These are phyloP conservation scores for Hemicentrotus pulcherrimus DNA, from an alignment of 35 echinoderm and acorn worm genomes.

Conservation along the genomic window DNA sequence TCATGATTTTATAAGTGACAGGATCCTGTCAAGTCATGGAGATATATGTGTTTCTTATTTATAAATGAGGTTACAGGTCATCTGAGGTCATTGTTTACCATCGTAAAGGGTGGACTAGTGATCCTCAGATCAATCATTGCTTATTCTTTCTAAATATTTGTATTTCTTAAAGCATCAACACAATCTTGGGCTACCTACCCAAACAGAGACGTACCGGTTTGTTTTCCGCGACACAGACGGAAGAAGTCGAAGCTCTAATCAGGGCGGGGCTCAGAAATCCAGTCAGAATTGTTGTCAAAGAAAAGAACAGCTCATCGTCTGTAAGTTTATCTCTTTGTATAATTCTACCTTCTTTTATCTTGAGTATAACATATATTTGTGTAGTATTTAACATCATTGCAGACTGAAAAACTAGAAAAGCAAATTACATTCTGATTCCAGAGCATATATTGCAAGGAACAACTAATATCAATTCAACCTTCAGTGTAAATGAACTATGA, in stretches of 20 bases:
- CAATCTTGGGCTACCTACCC: constrained; percentile 86
- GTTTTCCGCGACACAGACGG: constrained; percentile 97
- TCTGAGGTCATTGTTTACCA: no score
- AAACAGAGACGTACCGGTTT: constrained; percentile 94
- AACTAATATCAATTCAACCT: no score
- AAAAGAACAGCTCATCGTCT: constrained; percentile 70
- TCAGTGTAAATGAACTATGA: no score
- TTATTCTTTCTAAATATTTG: neutral
- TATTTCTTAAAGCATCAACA: constrained; percentile 78
- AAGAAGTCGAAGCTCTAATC: constrained; percentile 89
- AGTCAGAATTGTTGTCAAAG: constrained; percentile 89
- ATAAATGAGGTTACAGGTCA: no score
- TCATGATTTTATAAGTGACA: neutral
- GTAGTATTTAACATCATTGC: no score
- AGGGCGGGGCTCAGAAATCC: constrained; percentile 95
- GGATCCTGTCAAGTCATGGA: no score
- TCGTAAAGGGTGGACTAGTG: no score
- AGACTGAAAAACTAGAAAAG: no score
- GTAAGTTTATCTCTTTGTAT: constrained; percentile 43
- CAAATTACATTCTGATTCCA: no score
- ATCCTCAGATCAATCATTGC: no score
- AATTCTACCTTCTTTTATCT: neutral
- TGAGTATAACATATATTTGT: neutral
- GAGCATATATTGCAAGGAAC: no score
- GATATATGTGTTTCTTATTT: no score